Evolutionary conservation across 2,797 vertebrate species (phyloP).

Genomic region (Synaphobranchus kaupii): DNA sequence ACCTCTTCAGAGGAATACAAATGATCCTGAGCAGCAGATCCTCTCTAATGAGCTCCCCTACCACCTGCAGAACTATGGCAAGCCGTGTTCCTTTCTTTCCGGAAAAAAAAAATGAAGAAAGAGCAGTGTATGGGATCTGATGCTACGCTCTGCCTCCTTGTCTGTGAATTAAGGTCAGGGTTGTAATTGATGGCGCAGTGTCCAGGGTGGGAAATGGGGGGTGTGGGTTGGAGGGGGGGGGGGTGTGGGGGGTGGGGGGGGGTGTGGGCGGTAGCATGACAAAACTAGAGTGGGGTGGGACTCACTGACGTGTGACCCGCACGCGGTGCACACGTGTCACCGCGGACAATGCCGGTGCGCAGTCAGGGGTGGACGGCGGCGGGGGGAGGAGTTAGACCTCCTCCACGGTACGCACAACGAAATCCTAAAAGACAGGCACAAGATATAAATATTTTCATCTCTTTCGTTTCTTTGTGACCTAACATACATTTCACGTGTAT

Average conservation of each 20-base stretch:
- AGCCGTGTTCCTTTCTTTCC: slow-evolving; percentile 20
- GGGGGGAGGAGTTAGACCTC: not conserved
- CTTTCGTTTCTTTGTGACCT: not conserved
- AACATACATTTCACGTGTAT: not conserved
- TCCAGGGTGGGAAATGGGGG: not conserved
- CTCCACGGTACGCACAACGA: not conserved
- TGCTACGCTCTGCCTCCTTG: not conserved
- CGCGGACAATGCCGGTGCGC: not conserved
- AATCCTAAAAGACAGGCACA: not conserved
- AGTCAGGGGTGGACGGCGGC: not conserved
- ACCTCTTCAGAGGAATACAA: slow-evolving; percentile 13
- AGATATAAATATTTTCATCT: not conserved
- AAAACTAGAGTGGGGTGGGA: not conserved
- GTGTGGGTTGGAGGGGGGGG: too few relatives aligned
- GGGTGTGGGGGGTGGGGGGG: not conserved
- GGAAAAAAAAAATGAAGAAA: not conserved
- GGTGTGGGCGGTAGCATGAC: not conserved
- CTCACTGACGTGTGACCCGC: not conserved
- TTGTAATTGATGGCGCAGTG: not conserved
- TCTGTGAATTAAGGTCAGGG: slow-evolving; percentile 2
- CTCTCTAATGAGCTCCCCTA: slow-evolving; percentile 26
- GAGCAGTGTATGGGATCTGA: not conserved
- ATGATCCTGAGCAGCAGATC: slow-evolving; percentile 14
- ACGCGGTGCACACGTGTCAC: not conserved
- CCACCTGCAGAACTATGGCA: slow-evolving; percentile 24